Evolutionary conservation across 1,140 invertebrate species (phyloP), one percentile per base, ranked within the genome.

Genomic region (Sarcophaga peregrina): DNA sequence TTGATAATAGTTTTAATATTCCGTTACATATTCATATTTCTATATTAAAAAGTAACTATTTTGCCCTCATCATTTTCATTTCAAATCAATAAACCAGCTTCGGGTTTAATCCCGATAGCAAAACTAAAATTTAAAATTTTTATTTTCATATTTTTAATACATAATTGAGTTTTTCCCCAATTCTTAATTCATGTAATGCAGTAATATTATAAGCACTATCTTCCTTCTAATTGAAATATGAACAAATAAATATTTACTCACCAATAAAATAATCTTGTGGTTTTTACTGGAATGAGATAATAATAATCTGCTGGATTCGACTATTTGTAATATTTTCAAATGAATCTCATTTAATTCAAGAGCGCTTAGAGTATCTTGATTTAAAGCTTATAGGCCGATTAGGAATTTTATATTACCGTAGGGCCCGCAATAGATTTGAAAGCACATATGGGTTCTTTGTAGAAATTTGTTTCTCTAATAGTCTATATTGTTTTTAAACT

Each of bases 231-330:
- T 50, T 78, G 75, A 78, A 78, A 78, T 78, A 78, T 11, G 50
- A 78, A 78, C 73, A 74, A 45, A 74, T 17, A 78, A 78, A 78
- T 78, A 78, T 78, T 50, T 78, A 78, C 75, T 78, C 75, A 78
- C 75, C 47, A n/a, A 20, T 20, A 20, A 76, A 78, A 78, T 25
- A 8, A 20, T 4, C 5, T 25, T 20, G 17, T 68, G 5, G 62
- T 68, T 68, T 68, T 68, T 20, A 20, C 20, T 68, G 5, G 0
- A 68, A 20, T 10, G 50, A 10, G 50, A 9, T 52, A 5, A 11
- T 50, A 3, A 37, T 37, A 37, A 37, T 37, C 4, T 37, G 25
- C 25, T 37, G 25, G 25, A 37, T 37, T 37, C 25, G 25, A 37
- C 25, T 37, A n/a, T n/a, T n/a, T n/a, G n/a, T n/a, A n/a, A n/a